Percentiles rank a stretch among this genome's conserved stretches.
Evolutionary conservation across 2,113 vertebrate genomes (phyloP).

Genomic region (Ceyx cyanopectus): DNA sequence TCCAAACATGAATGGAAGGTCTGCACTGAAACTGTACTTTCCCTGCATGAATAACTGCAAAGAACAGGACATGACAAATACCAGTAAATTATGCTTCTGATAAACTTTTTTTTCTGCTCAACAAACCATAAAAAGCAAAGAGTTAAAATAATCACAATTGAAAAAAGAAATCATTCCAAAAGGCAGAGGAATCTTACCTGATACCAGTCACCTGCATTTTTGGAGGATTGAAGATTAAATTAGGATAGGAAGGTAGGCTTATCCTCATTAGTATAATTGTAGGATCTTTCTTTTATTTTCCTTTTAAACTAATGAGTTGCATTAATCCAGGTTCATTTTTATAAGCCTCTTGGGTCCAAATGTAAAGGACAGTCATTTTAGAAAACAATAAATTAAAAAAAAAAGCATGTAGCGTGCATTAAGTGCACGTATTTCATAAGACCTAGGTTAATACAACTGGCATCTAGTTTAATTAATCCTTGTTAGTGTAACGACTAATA

Average conservation of each 20-base stretch:
- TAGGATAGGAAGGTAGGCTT: conserved; percentile 74
- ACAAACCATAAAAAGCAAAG: background rate
- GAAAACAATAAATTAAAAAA: conserved; percentile 85
- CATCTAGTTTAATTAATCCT: conserved; percentile 88
- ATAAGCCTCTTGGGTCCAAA: conserved; percentile 84
- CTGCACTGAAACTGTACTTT: background rate
- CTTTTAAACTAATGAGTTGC: conserved; percentile 87
- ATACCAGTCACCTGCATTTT: conserved; percentile 69
- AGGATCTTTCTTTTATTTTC: conserved; percentile 81
- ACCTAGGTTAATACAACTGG: conserved; percentile 86
- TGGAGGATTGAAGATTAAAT: conserved; percentile 66
- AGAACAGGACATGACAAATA: background rate
- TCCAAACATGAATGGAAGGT: background rate
- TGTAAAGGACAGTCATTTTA: conserved; percentile 85
- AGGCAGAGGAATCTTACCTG: conserved; percentile 52
- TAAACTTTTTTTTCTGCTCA: background rate
- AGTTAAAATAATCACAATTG: background rate
- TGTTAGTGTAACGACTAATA: conserved; percentile 87
- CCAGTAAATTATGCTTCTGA: background rate
- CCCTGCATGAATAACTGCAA: background rate
- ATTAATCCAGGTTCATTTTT: conserved; percentile 89
- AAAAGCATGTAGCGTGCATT: conserved; percentile 80
- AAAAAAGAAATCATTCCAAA: background rate
- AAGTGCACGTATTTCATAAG: conserved; percentile 84
- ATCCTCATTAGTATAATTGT: conserved; percentile 84